A percentile compares a stretch with the other conserved stretches of the same genome.
Conservation (phyloP, 2,888 invertebrate genomes). For the Acrobasis repandana region DNA sequence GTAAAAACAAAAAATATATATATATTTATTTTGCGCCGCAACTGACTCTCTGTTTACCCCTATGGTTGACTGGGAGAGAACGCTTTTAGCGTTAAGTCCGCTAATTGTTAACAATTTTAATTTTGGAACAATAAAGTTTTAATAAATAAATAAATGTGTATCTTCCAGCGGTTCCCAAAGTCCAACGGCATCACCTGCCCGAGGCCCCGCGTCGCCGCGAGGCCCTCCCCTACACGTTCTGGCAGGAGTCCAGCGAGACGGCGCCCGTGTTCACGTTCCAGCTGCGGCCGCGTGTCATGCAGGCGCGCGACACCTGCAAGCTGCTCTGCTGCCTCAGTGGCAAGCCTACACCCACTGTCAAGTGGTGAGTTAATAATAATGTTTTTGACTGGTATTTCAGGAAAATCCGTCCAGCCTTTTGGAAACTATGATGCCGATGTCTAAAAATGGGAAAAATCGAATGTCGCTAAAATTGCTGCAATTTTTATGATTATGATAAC, state of each 20-base stretch:
- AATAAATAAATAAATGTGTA: neutral
- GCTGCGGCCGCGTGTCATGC: constrained; percentile 98
- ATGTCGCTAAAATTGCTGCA: no score
- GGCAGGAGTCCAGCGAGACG: constrained; percentile 96
- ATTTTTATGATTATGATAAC: no score
- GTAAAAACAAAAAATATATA: no score
- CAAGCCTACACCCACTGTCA: constrained; percentile 96
- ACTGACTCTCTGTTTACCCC: constrained; percentile 20
- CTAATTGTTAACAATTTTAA: no score
- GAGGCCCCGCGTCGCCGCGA: constrained; percentile 91
- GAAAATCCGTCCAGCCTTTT: no score
- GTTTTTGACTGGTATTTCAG: no score
- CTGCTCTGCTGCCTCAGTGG: constrained; percentile 98
- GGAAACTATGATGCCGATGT: no score
- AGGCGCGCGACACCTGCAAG: constrained; percentile 97
- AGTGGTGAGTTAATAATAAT: constrained; percentile 82
- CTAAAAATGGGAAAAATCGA: no score
- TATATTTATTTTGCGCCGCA: no score
- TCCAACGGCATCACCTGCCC: constrained; percentile 87
- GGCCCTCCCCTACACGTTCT: constrained; percentile 92
- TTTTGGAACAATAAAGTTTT: no score
- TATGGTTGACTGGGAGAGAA: no score
- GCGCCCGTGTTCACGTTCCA: constrained; percentile 99
- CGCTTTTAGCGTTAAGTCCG: no score
- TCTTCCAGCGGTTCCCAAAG: constrained; percentile 88